These are phyloP conservation scores for Sceloporus undulatus DNA, from an alignment of 2,113 vertebrate species.

Conservation along the genomic window DNA sequence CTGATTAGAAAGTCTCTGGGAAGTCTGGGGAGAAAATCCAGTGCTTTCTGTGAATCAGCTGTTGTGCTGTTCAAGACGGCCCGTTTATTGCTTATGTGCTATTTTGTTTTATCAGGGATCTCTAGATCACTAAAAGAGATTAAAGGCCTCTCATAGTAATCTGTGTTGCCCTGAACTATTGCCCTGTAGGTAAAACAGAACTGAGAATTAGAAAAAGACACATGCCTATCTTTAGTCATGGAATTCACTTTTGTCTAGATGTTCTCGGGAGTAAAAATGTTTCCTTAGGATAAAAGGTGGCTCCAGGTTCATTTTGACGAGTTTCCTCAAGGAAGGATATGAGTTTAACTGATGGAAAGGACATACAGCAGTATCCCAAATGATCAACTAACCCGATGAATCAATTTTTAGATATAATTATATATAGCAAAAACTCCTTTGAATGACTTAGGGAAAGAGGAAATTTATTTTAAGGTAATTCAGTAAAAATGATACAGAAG, in stretches of 20 bases:
- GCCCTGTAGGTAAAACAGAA: not conserved
- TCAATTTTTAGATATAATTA: not conserved
- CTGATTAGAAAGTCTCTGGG: not conserved
- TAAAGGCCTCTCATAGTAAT: not conserved
- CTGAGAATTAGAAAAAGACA: not conserved
- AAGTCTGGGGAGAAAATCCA: not conserved
- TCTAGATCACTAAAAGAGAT: not conserved
- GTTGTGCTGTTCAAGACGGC: not conserved
- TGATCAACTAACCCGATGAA: not conserved
- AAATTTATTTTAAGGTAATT: too few species aligned
- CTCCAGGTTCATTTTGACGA: not conserved
- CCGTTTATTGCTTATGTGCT: not conserved
- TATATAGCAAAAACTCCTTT: not conserved
- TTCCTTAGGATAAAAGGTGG: not conserved
- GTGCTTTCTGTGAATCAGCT: not conserved
- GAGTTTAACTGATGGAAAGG: not conserved
- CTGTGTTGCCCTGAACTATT: not conserved
- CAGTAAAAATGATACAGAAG: too few species aligned
- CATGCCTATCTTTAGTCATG: not conserved
- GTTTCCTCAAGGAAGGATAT: not conserved
- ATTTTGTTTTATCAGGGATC: slow-evolving; percentile 9
- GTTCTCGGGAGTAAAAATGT: not conserved
- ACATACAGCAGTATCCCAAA: not conserved
- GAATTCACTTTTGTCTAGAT: slow-evolving; percentile 3
- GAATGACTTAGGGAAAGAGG: not conserved